Evolutionary conservation across 1,140 invertebrate species (phyloP), one percentile per base, ranked within the genome.

Genomic region (Drosophila lini): DNA sequence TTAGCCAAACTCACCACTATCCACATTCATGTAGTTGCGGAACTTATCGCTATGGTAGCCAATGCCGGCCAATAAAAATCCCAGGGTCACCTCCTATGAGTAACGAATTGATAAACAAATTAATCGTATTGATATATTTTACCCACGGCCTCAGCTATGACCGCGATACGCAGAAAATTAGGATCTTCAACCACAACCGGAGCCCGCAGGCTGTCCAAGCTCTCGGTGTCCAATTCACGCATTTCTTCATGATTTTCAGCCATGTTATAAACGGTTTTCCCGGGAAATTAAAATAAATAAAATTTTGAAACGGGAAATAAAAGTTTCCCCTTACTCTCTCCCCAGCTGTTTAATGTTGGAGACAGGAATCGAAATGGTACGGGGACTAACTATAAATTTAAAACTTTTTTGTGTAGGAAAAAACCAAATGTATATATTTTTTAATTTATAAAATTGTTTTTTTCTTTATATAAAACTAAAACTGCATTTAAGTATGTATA

Each of bases 121-220:
- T n/a, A 28, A 10, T 55, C 1, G 8, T 9, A 0, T 9, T 0
- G 22, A 22, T 13, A 19, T 11, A 16, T 5, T 25, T 32, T 16
- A 74, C 80, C 34, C 10, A 83, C 81, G 9, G 58, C 63, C 41
- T 83, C 80, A 2, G 67, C 81, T 13, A 83, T 83, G 9, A 83
- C 56, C 1, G 80, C 80, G 10, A 83, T 38, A 38, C 71, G 71
- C 15, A 83, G 47, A 3, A 68, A 0, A 15, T 16, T 58, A 3
- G 63, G 38, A 53, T 83, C 81, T 6, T 83, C 81, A 38, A 38
- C 19, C 47, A 16, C 15, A 15, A 25, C 3, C 15, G 16, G 40
- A 1, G 32, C 13, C 25, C 10, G 10, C 16, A 28, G 19, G 8
- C 52, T 55, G 34, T 1, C 6, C 32, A 55, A 15, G 52, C 47